These are phyloP conservation scores for Hiodon tergisus DNA, from an alignment of 2,113 vertebrate genomes.

Conservation along the genomic window DNA sequence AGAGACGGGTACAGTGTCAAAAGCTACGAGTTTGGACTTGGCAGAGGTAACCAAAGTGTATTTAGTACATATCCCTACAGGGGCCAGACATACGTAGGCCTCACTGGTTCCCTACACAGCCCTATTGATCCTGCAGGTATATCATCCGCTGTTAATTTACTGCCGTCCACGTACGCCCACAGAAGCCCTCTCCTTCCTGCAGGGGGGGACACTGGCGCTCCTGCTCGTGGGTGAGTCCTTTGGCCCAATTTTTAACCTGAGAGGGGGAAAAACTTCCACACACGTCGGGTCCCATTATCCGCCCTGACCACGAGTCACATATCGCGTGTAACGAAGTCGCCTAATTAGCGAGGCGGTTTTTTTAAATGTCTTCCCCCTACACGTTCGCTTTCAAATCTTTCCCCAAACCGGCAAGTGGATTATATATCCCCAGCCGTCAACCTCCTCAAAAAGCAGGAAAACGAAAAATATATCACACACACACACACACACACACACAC, in stretches of 20 bases:
- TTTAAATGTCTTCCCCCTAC: not conserved
- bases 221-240: not conserved
- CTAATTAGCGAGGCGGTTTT: conserved; percentile 15
- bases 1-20: no score
- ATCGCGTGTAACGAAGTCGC: conserved; percentile 9
- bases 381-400: conserved; percentile 8
- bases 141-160: not conserved
- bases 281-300: conserved; percentile 42
- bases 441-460: conserved; percentile 31
- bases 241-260: conserved; percentile 56
- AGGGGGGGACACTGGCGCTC: conserved; percentile 39
- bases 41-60: no score
- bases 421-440: conserved; percentile 13
- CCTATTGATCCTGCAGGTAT: not conserved
- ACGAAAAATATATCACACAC: conserved; percentile 52
- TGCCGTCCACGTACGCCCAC: conserved; percentile 28
- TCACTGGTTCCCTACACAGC: not conserved
- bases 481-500: conserved; percentile 1
- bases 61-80: not conserved
- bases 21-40: not conserved
- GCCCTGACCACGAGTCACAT: conserved; percentile 11
- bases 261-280: conserved; percentile 54
- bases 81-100: not conserved
- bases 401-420: conserved; percentile 5
- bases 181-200: conserved; percentile 48